These are phyloP conservation scores for Euura saliciscinereae DNA, from an alignment of 1,140 invertebrate species.

Conservation along the genomic window DNA sequence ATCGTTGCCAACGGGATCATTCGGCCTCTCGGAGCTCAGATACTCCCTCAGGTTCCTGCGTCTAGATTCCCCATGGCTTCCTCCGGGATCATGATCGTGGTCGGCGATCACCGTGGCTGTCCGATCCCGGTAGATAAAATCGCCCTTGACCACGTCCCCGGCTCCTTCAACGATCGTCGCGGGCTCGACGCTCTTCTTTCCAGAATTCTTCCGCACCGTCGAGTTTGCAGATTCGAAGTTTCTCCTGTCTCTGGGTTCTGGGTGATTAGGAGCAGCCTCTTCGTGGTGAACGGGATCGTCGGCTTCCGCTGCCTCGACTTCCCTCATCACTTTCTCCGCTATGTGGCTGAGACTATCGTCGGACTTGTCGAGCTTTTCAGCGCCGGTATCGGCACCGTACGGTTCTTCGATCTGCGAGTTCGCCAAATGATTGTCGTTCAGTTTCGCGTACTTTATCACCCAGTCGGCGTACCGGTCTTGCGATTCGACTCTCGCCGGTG, in stretches of 20 bases:
- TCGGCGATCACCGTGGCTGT: neutral
- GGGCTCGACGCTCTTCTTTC: no score
- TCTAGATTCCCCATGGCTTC: no score
- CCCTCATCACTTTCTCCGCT: neutral
- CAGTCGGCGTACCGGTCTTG: neutral
- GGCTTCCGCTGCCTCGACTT: neutral
- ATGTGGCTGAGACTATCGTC: neutral
- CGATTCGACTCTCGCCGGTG: neutral
- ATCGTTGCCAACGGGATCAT: neutral
- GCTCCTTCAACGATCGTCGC: neutral
- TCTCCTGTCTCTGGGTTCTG: no score
- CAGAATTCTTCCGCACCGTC: no score
- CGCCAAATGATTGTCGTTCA: neutral
- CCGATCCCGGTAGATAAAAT: constrained; percentile 14
- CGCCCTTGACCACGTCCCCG: constrained; percentile 1
- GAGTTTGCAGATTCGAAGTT: no score
- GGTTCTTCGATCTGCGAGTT: neutral
- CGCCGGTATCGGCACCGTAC: neutral
- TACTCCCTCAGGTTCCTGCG: neutral
- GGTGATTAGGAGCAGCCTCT: no score
- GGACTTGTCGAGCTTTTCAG: neutral
- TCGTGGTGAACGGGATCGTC: no score
- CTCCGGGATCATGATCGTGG: neutral
- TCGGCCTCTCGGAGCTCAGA: neutral
- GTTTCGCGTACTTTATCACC: constrained; percentile 1